Conservation (phyloP, 2,888 invertebrate species). For the Agrotis segetum region DNA sequence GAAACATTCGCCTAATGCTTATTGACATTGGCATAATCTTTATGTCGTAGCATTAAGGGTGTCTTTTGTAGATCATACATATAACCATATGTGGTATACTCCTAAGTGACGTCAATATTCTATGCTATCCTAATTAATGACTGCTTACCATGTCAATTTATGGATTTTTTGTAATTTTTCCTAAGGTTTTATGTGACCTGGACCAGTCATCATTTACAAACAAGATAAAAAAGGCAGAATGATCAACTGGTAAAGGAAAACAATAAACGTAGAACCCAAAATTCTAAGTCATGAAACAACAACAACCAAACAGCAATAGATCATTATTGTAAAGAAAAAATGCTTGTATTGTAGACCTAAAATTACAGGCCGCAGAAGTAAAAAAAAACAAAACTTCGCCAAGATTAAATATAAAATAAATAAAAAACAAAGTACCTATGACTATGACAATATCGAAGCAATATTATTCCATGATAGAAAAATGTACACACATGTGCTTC, state of each 20-base stretch:
- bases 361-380: background rate
- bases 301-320: background rate
- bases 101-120: no score
- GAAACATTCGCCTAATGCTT: background rate
- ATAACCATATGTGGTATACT: no score
- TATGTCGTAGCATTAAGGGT: background rate
- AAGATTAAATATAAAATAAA: background rate
- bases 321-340: no score
- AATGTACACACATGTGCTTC: background rate
- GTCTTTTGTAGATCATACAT: background rate
- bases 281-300: background rate
- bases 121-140: slow-evolving; percentile 12
- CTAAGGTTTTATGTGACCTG: background rate
- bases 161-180: background rate
- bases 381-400: background rate
- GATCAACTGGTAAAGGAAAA: background rate
- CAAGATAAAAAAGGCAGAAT: background rate
- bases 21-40: background rate
- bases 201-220: background rate
- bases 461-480: background rate
- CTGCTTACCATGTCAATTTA: background rate
- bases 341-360: no score
- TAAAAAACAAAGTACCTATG: no score
- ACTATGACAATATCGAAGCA: background rate
- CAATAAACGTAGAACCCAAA: no score